phyloP scores from a whole-genome alignment of 2,113 vertebrate species.

The Gambusia holbrooki region DNA sequence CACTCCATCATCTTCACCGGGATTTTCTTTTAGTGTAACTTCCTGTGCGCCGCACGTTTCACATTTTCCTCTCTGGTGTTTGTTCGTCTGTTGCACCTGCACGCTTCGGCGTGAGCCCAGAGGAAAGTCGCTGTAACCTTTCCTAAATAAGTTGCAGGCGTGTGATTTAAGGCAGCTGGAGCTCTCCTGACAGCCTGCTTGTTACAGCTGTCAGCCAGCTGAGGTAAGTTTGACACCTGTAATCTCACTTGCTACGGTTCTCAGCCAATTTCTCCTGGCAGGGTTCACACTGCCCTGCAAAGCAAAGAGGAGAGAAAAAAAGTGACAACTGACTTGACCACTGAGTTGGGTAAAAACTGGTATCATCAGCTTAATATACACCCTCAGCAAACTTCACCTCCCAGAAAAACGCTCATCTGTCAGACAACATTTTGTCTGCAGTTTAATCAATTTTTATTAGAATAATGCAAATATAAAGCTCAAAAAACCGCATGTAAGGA shows the following conservation, averaged over 20 bases:
- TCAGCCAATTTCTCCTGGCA: constrained; percentile 48
- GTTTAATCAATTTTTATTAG: neutral
- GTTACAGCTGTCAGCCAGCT: constrained; percentile 66
- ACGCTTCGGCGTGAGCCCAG: constrained; percentile 4
- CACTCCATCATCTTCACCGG: neutral
- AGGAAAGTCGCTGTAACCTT: constrained; percentile 26
- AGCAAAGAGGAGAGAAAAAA: constrained; percentile 38
- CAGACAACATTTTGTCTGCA: constrained; percentile 16
- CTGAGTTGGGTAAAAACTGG: constrained; percentile 48
- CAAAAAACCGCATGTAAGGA: neutral
- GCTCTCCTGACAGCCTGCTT: constrained; percentile 54
- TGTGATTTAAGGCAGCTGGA: constrained; percentile 32
- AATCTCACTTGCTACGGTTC: constrained; percentile 50
- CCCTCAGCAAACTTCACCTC: constrained; percentile 26
- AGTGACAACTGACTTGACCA: constrained; percentile 47
- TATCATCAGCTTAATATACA: constrained; percentile 46
- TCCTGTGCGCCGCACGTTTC: neutral
- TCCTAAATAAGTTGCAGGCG: constrained; percentile 43
- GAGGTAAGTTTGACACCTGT: constrained; percentile 68
- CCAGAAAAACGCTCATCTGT: constrained; percentile 12
- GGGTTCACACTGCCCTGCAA: constrained; percentile 46
- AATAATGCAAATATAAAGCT: neutral
- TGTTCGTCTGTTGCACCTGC: neutral
- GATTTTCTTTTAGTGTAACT: neutral
- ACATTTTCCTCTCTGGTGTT: neutral